These are phyloP conservation scores for Cotesia typhae DNA, from an alignment of 1,140 invertebrate genomes.

Conservation along the genomic window DNA sequence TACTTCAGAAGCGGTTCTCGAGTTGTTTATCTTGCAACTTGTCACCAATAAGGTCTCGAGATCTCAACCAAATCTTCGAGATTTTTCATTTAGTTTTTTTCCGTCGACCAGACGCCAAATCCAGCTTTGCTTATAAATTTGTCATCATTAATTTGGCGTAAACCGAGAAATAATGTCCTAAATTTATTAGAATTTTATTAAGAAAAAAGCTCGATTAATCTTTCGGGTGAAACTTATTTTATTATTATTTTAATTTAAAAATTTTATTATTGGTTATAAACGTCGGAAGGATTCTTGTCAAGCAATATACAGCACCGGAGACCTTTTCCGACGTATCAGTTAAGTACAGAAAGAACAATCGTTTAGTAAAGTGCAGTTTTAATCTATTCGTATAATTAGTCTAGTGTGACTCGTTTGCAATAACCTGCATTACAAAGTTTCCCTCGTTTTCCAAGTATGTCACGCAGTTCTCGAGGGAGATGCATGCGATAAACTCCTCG, in stretches of 20 bases:
- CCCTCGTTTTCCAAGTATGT: conserved; percentile 29
- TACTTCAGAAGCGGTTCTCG: conserved; percentile 21
- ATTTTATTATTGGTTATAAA: too few relatives aligned
- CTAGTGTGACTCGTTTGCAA: conserved; percentile 18
- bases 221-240: neutral
- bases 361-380: conserved; percentile 9
- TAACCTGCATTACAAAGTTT: conserved; percentile 14
- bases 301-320: neutral
- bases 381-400: conserved; percentile 21
- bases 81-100: conserved; percentile 18
- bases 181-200: conserved; percentile 16
- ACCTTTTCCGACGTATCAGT: neutral
- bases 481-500: conserved; percentile 26
- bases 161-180: conserved; percentile 1
- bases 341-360: conserved; percentile 10
- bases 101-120: neutral
- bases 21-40: conserved; percentile 42
- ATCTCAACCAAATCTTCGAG: conserved; percentile 22
- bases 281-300: too few relatives aligned
- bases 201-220: neutral
- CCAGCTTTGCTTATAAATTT: neutral
- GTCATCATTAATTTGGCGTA: neutral
- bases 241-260: neutral
- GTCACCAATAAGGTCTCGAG: conserved; percentile 31
- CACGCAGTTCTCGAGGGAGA: conserved; percentile 12